Evolutionary conservation across 2,113 vertebrate genomes (phyloP).

Genomic region (Alouatta palliata): DNA sequence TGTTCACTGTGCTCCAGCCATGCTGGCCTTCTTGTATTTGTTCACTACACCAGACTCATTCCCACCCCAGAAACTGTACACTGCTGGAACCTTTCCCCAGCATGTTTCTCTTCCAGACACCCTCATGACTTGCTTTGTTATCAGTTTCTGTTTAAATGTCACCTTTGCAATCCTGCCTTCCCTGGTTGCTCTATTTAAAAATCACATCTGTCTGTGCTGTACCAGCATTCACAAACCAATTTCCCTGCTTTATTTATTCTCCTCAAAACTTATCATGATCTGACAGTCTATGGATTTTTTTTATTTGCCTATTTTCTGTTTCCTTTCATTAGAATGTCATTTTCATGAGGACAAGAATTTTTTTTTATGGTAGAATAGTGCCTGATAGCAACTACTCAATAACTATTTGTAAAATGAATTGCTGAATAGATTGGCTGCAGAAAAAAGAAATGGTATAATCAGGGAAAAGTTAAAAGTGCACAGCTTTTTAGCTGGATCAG

Average conservation of each 20-base stretch:
- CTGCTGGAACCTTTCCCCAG: neutral
- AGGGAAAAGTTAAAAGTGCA: neutral
- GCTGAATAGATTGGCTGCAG: neutral
- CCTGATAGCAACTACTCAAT: neutral
- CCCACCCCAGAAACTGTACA: neutral
- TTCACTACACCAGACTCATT: neutral
- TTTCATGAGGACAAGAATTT: neutral
- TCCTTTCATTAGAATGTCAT: neutral
- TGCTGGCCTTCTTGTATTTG: neutral
- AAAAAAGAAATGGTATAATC: neutral
- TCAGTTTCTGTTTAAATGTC: neutral
- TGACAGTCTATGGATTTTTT: neutral
- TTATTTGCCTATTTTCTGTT: neutral
- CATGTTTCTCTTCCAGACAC: neutral
- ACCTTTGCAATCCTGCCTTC: neutral
- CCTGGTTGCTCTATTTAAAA: neutral
- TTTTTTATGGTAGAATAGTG: conserved; percentile 17
- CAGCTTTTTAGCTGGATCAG: neutral
- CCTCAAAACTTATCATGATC: neutral
- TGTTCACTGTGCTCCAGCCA: neutral
- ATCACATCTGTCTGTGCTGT: neutral
- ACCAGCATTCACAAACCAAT: too few relatives aligned
- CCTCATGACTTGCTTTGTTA: neutral
- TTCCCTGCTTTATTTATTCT: neutral
- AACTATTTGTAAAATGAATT: conserved; percentile 1